phyloP scores from a whole-genome alignment of 2,113 vertebrate species.

The Bubalus kerabau region DNA sequence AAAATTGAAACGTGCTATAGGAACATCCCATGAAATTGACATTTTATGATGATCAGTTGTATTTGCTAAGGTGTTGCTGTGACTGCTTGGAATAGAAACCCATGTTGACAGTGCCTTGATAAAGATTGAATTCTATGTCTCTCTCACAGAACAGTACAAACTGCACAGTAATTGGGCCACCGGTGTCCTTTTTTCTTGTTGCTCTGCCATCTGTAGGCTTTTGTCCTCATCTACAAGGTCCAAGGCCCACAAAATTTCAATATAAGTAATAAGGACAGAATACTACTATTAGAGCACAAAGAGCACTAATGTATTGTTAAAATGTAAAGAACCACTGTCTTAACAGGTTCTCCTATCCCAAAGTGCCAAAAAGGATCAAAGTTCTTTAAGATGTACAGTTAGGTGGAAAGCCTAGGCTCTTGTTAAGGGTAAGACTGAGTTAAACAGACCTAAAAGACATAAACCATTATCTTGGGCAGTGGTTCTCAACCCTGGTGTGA shows the following conservation, averaged over 20 bases:
- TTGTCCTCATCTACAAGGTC: background rate
- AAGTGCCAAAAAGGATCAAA: background rate
- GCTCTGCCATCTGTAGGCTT: background rate
- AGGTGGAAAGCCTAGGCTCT: background rate
- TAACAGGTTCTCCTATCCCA: background rate
- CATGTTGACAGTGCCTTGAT: background rate
- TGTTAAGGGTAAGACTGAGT: background rate
- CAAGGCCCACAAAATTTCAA: background rate
- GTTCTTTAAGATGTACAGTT: background rate
- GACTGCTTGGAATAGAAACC: background rate
- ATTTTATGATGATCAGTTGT: background rate
- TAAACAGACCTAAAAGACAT: background rate
- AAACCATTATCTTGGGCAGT: too few relatives aligned
- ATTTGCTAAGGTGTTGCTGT: background rate
- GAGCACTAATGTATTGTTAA: background rate
- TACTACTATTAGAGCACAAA: background rate
- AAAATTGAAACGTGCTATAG: background rate
- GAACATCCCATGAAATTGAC: background rate
- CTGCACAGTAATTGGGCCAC: background rate
- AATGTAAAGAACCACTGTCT: background rate
- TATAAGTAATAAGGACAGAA: background rate
- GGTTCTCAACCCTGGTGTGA: background rate
- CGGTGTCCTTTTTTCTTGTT: background rate
- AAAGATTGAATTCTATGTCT: background rate
- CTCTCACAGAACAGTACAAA: background rate